Base-by-base conservation (phyloP, 1,140 invertebrate genomes). In the Bemisia tabaci region DNA sequence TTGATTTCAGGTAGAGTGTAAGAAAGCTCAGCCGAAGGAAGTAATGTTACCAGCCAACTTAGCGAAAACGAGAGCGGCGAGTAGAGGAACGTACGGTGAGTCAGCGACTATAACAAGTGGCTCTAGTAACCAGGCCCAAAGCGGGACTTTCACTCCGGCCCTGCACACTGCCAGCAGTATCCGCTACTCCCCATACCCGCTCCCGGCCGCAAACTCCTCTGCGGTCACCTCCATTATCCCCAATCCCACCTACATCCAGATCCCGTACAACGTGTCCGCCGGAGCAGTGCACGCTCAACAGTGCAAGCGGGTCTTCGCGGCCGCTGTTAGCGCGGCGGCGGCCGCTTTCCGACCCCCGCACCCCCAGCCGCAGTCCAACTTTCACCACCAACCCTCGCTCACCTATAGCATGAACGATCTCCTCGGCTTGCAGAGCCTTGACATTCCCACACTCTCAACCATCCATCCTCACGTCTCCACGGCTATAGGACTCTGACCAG, bases 11-110 rank as follows among this genome's bases (percentile, higher is more conserved):
- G 95, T 98, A 80, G 95, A 98, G 84, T 97, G 95, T 84, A 98
- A 98, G 87, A 97, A 98, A 82, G 95, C 95, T 77, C 95, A 98
- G 80, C 95, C 95, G 66, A 98, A 98, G 84, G 95, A 98, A 84
- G 95, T 98, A 74, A 98, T 98, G 95, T 86, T 97, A 77, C 93
- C 94, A 73, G 89, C 92, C 68, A 94, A 93, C 79, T 80, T 93
- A 81, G 92, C 91, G 73, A 94, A 94, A 84, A 94, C 91, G 78
- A 86, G 92, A 78, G 91, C 91, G 73, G 90, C 91, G 71, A 90
- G 90, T 72, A 87, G 91, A 79, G 90, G 91, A 78, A 88, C 90
- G 81, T 95, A 94, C 86, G 91, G 92, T 95, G 91, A 94, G 91
- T 93, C 91, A 83, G 84, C 91, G 84, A 87, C 63, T 24, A 39